A percentile compares a stretch with the other conserved stretches of the same genome.
Evolutionary conservation across 2,113 vertebrate species (phyloP).

Genomic region (Irena cyanogastra): DNA sequence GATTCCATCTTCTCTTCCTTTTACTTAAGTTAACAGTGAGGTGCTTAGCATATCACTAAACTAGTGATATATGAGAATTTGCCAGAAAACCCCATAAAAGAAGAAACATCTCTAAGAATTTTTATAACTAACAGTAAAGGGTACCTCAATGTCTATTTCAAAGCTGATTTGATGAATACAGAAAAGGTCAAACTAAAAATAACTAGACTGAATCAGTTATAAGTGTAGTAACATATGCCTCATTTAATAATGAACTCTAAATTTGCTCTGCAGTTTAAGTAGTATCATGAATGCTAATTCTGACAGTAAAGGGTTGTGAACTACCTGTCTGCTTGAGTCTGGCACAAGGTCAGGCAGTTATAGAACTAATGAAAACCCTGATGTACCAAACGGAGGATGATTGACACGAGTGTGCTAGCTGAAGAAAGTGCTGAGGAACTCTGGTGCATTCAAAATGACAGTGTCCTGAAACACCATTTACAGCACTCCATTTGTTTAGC

Average conservation of each 20-base stretch:
- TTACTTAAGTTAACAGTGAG: slow-evolving; percentile 50
- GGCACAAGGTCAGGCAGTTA: slow-evolving; percentile 69
- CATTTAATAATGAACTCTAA: slow-evolving; percentile 77
- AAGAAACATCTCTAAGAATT: slow-evolving; percentile 53
- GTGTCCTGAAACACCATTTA: slow-evolving; percentile 56
- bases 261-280: slow-evolving; percentile 69
- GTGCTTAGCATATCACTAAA: slow-evolving; percentile 11
- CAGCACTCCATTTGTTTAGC: slow-evolving; percentile 46
- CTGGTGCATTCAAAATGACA: slow-evolving; percentile 57
- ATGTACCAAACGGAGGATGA: slow-evolving; percentile 67
- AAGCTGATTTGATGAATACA: slow-evolving; percentile 76
- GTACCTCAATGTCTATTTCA: slow-evolving; percentile 76
- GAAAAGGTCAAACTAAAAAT: slow-evolving; percentile 83
- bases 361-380: slow-evolving; percentile 62
- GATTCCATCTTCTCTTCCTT: slow-evolving; percentile 7
- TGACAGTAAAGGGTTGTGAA: slow-evolving; percentile 73
- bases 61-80: slow-evolving; percentile 23
- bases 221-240: slow-evolving; percentile 77
- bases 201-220: slow-evolving; percentile 72
- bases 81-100: slow-evolving; percentile 50
- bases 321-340: slow-evolving; percentile 62
- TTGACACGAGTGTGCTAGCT: slow-evolving; percentile 32
- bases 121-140: slow-evolving; percentile 70
- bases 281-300: slow-evolving; percentile 75
- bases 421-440: slow-evolving; percentile 21